Percentiles rank a stretch among this genome's conserved stretches.
These are phyloP conservation scores for Glossosoma conforme DNA, from an alignment of 1,140 invertebrate species.

Conservation along the genomic window DNA sequence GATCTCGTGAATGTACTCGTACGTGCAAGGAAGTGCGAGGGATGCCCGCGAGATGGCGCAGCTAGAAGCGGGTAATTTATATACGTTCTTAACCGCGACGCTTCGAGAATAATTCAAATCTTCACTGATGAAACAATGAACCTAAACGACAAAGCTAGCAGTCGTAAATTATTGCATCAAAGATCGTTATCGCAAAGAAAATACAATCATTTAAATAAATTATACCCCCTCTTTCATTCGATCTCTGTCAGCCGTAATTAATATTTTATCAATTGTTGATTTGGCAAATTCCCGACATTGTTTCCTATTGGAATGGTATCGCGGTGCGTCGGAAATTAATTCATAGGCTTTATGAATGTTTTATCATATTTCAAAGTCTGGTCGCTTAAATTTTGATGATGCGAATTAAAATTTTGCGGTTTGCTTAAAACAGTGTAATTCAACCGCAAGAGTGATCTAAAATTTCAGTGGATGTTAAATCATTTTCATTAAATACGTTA, in stretches of 20 bases:
- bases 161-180: slow-evolving; percentile 5
- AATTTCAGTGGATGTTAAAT: too few species aligned
- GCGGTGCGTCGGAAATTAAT: too few species aligned
- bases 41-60: slow-evolving; percentile 6
- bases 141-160: slow-evolving; percentile 3
- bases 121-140: slow-evolving; percentile 22
- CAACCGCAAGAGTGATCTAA: too few species aligned
- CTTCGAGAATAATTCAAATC: slow-evolving; percentile 15
- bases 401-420: too few species aligned
- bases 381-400: too few species aligned
- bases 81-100: slow-evolving; percentile 17
- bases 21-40: slow-evolving; percentile 3
- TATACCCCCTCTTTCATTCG: background rate
- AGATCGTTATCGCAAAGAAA: slow-evolving; percentile 6
- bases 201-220: slow-evolving; percentile 14
- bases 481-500: too few species aligned
- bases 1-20: slow-evolving; percentile 8
- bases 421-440: too few species aligned
- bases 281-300: too few species aligned
- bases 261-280: slow-evolving; percentile 5
- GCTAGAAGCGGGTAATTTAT: slow-evolving; percentile 18
- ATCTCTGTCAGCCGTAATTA: slow-evolving; percentile 3
- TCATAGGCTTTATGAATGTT: too few species aligned
- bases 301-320: too few species aligned
- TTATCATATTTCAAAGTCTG: too few species aligned